These are phyloP conservation scores for Ptilonorhynchus violaceus DNA, from an alignment of 2,113 vertebrate genomes.

Conservation along the genomic window DNA sequence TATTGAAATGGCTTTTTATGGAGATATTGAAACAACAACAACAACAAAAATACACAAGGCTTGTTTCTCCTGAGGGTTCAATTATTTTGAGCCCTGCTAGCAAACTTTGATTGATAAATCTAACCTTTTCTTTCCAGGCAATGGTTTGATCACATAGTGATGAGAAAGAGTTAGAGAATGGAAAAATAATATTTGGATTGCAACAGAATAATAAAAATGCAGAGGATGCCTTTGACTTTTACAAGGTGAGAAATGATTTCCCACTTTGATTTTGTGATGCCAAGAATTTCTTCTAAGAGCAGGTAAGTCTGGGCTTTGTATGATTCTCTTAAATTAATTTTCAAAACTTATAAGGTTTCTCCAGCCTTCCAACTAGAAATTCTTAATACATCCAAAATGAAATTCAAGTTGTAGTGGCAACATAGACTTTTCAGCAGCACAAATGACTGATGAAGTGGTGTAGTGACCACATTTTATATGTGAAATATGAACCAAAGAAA, in stretches of 20 bases:
- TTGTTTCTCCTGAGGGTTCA: slow-evolving; percentile 70
- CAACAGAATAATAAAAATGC: slow-evolving; percentile 71
- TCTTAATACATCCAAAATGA: not conserved
- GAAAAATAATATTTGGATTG: slow-evolving; percentile 73
- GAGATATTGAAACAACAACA: slow-evolving; percentile 60
- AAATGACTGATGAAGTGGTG: not conserved
- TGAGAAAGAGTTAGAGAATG: slow-evolving; percentile 68
- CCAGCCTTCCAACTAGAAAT: slow-evolving; percentile 2
- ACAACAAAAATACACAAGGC: slow-evolving; percentile 6
- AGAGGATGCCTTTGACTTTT: slow-evolving; percentile 65
- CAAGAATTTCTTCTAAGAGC: slow-evolving; percentile 37
- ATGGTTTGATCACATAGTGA: slow-evolving; percentile 66
- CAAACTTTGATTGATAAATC: slow-evolving; percentile 73
- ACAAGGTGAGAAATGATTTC: slow-evolving; percentile 67
- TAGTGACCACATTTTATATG: not conserved
- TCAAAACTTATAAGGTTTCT: slow-evolving; percentile 12
- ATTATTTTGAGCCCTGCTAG: slow-evolving; percentile 69
- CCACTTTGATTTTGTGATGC: slow-evolving; percentile 43
- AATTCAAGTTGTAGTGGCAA: not conserved
- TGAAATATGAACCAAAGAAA: not conserved
- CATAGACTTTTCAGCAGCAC: not conserved
- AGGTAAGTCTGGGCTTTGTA: not conserved
- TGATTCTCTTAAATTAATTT: slow-evolving; percentile 31
- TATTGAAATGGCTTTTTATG: slow-evolving; percentile 71
- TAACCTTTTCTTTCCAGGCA: slow-evolving; percentile 64